These are phyloP conservation scores for Crypturellus undulatus DNA, from an alignment of 2,113 vertebrate genomes.

Conservation along the genomic window DNA sequence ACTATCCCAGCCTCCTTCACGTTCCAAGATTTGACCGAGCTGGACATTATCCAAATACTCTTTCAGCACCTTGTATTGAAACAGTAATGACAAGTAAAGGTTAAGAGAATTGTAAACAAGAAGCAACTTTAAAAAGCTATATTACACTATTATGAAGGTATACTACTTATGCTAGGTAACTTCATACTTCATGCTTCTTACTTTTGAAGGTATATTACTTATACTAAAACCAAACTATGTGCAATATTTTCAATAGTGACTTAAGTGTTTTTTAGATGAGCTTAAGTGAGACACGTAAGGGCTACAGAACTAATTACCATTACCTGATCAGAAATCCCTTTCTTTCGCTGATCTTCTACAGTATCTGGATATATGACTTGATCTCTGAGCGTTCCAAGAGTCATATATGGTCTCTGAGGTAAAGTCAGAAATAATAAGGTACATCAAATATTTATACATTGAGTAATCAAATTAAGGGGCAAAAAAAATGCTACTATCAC, in stretches of 20 bases:
- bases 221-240: not conserved
- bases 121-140: not conserved
- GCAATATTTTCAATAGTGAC: not conserved
- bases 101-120: not conserved
- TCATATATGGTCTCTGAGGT: conserved; percentile 96
- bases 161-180: too few relatives aligned
- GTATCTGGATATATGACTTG: conserved; percentile 98
- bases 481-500: not conserved
- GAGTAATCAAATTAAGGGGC: not conserved
- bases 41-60: conserved; percentile 97
- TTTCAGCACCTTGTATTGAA: conserved; percentile 90
- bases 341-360: conserved; percentile 88
- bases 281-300: not conserved
- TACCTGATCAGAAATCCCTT: conserved; percentile 94
- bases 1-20: conserved; percentile 93
- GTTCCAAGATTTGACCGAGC: conserved; percentile 91
- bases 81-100: conserved; percentile 13
- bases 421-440: not conserved
- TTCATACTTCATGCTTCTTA: too few relatives aligned
- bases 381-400: conserved; percentile 93
- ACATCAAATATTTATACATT: not conserved
- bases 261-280: not conserved
- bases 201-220: too few relatives aligned
- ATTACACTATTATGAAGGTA: not conserved
- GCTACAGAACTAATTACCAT: not conserved